Conservation (phyloP, 2,113 vertebrate genomes). For the Cephalopholis sonnerati region DNA sequence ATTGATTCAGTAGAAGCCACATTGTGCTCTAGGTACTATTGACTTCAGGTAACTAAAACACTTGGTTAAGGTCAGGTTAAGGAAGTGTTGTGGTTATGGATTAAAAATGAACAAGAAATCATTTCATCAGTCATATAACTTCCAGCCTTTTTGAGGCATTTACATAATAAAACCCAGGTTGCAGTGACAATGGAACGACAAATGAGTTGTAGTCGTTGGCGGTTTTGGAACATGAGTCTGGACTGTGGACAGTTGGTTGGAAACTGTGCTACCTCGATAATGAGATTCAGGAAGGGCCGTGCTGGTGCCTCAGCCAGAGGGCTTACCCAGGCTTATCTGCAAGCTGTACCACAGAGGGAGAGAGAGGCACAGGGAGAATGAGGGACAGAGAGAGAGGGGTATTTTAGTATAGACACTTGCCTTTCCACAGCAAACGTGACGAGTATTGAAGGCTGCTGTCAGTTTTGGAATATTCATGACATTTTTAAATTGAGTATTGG, state of each 20-base stretch:
- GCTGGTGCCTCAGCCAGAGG: slow-evolving; percentile 69
- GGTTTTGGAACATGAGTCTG: slow-evolving; percentile 40
- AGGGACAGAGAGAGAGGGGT: background rate
- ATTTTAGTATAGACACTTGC: slow-evolving; percentile 32
- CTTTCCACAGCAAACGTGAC: slow-evolving; percentile 30
- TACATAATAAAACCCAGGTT: background rate
- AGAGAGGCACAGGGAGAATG: background rate
- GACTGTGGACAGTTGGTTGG: slow-evolving; percentile 62
- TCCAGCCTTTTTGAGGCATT: background rate
- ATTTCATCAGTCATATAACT: background rate
- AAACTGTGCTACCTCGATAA: slow-evolving; percentile 64
- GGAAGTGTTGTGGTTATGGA: background rate
- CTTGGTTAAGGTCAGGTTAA: background rate
- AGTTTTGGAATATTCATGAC: slow-evolving; percentile 29
- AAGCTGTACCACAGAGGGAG: slow-evolving; percentile 62
- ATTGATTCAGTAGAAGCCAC: background rate
- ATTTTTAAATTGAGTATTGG: slow-evolving; percentile 29
- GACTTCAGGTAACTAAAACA: background rate
- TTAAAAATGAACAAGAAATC: no score
- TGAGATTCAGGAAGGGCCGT: slow-evolving; percentile 71
- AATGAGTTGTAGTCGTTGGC: slow-evolving; percentile 9
- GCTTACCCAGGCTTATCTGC: slow-evolving; percentile 77
- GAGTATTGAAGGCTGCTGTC: slow-evolving; percentile 7
- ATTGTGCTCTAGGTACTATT: background rate
- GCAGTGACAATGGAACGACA: background rate